These are phyloP conservation scores for Cheilosia vernalis DNA, from an alignment of 2,888 invertebrate genomes.

Conservation along the genomic window DNA sequence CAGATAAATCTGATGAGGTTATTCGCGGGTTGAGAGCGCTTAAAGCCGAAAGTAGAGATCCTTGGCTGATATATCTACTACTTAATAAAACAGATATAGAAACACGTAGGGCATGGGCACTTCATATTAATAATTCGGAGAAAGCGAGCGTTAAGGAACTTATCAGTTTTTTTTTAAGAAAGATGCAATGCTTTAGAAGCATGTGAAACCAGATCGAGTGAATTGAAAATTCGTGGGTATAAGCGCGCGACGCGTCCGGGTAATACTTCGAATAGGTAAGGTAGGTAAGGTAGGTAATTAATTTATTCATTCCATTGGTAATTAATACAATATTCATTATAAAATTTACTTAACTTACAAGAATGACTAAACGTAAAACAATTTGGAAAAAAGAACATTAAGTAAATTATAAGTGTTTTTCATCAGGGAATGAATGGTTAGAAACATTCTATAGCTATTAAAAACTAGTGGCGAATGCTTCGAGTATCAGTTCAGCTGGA, in stretches of 20 bases:
- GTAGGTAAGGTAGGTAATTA: too few relatives aligned
- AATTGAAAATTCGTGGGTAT: neutral
- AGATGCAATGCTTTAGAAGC: constrained; percentile 22
- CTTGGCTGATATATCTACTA: neutral
- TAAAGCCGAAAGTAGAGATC: constrained; percentile 13
- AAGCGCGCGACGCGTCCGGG: neutral
- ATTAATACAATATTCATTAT: too few relatives aligned
- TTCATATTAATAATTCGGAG: constrained; percentile 19
- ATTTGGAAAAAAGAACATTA: too few relatives aligned
- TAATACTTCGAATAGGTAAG: too few relatives aligned
- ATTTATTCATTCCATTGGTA: too few relatives aligned
- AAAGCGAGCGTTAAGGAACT: neutral
- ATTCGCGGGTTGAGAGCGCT: constrained; percentile 15
- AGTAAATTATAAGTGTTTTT: too few relatives aligned
- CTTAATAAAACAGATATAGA: constrained; percentile 3
- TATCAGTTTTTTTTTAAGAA: constrained; percentile 12
- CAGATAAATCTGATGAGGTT: constrained; percentile 14
- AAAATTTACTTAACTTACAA: too few relatives aligned
- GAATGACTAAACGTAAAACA: too few relatives aligned
- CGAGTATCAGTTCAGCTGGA: too few relatives aligned
- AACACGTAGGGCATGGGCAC: constrained; percentile 18
- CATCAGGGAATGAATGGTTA: too few relatives aligned
- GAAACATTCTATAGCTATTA: too few relatives aligned
- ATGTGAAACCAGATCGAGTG: neutral
- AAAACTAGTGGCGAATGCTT: too few relatives aligned